Evolutionary conservation across 2,888 invertebrate species (phyloP).

Genomic region (Caenorhabditis panamensis): DNA sequence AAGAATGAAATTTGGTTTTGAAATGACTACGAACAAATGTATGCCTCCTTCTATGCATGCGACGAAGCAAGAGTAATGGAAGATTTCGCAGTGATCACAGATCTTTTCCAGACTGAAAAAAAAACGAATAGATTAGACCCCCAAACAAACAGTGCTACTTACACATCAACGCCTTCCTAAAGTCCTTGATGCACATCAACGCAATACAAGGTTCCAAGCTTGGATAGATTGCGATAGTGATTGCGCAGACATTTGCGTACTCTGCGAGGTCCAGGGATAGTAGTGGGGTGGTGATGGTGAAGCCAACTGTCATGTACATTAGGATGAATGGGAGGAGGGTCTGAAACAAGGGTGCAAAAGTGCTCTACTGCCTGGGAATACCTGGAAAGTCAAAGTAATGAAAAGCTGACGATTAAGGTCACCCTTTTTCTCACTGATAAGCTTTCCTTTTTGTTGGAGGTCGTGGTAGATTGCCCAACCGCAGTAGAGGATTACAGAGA

Average conservation of each 20-base stretch:
- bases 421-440: neutral
- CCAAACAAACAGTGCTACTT: too few species aligned
- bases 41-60: too few species aligned
- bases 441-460: neutral
- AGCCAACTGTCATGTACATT: slow-evolving; percentile 16
- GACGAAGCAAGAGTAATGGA: too few species aligned
- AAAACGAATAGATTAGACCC: too few species aligned
- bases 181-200: slow-evolving; percentile 21
- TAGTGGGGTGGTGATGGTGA: slow-evolving; percentile 3
- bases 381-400: slow-evolving; percentile 14
- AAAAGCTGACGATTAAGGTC: neutral
- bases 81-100: too few species aligned
- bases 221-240: slow-evolving; percentile 14
- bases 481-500: neutral
- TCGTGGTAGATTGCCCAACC: neutral
- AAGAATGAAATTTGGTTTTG: too few species aligned
- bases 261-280: neutral
- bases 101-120: too few species aligned
- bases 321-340: slow-evolving; percentile 26
- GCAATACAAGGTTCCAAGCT: slow-evolving; percentile 14
- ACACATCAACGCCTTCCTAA: neutral
- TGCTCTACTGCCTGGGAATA: too few species aligned
- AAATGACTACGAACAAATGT: too few species aligned
- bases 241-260: neutral
- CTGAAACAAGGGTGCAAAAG: slow-evolving; percentile 9